A percentile compares a stretch with the other conserved stretches of the same genome.
Evolutionary conservation across 2,113 vertebrate species (phyloP).

Genomic region (Sula dactylatra): DNA sequence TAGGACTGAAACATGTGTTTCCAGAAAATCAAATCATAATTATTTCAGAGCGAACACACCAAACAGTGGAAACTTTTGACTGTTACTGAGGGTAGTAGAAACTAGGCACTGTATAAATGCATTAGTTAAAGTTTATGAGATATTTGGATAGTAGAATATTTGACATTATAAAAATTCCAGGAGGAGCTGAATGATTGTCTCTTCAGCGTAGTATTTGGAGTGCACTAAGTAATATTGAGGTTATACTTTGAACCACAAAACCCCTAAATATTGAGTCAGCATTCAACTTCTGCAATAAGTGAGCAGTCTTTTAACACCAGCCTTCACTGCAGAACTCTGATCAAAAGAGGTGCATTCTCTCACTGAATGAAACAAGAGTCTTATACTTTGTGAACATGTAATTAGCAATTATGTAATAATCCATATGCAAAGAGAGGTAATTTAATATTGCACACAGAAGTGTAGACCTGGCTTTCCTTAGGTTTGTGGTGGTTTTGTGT

Average conservation of each 20-base stretch:
- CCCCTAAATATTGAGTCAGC: not conserved
- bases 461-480: not conserved
- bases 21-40: not conserved
- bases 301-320: not conserved
- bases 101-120: not conserved
- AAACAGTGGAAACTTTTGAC: not conserved
- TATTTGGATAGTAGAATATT: not conserved
- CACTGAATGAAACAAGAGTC: not conserved
- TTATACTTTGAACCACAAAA: not conserved
- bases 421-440: not conserved
- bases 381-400: not conserved
- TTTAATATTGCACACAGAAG: not conserved
- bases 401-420: not conserved
- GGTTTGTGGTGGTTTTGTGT: not conserved
- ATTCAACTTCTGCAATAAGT: not conserved
- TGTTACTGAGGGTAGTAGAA: not conserved
- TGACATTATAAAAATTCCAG: not conserved
- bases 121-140: not conserved
- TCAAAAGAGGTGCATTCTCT: rapidly evolving
- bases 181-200: not conserved
- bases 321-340: not conserved
- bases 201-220: not conserved
- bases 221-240: not conserved
- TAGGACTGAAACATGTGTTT: not conserved
- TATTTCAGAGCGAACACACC: not conserved